phyloP scores from a whole-genome alignment of 2,888 invertebrate genomes.

The Theretra japonica region DNA sequence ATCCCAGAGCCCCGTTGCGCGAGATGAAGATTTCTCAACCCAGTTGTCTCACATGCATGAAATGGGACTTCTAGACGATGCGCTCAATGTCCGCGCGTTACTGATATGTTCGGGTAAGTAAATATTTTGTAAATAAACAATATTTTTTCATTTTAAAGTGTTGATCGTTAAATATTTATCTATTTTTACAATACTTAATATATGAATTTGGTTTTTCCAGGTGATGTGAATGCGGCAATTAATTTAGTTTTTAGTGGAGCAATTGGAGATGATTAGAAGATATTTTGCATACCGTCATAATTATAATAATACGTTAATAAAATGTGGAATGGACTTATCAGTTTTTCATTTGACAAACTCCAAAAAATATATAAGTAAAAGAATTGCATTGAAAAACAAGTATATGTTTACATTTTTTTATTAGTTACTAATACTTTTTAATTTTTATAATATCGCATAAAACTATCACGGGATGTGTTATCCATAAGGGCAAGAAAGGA shows the following conservation, averaged over 20 bases:
- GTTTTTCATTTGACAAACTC: neutral
- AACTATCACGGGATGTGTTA: slow-evolving; percentile 68
- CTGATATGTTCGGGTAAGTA: slow-evolving; percentile 86
- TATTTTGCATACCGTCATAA: neutral
- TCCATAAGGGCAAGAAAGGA: slow-evolving; percentile 61
- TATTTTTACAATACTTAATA: no score
- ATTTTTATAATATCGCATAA: slow-evolving; percentile 52
- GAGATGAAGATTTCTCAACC: slow-evolving; percentile 62
- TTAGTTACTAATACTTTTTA: slow-evolving; percentile 54
- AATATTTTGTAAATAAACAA: no score
- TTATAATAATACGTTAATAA: neutral
- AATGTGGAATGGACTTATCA: neutral
- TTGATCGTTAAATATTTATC: no score
- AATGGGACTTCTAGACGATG: slow-evolving; percentile 94
- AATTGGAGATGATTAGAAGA: slow-evolving; percentile 66
- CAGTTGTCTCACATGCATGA: slow-evolving; percentile 94
- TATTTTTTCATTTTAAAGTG: neutral
- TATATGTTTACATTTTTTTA: slow-evolving; percentile 33
- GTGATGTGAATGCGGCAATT: slow-evolving; percentile 95
- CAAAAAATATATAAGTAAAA: no score
- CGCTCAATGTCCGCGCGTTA: slow-evolving; percentile 93
- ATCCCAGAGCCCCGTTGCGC: slow-evolving; percentile 63
- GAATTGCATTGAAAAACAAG: slow-evolving; percentile 2
- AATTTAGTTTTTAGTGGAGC: slow-evolving; percentile 91
- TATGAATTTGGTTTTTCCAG: slow-evolving; percentile 71